A percentile compares a stretch with the other conserved stretches of the same genome.
These are phyloP conservation scores for Amphimallon solstitiale DNA, from an alignment of 2,888 invertebrate genomes.

Conservation along the genomic window DNA sequence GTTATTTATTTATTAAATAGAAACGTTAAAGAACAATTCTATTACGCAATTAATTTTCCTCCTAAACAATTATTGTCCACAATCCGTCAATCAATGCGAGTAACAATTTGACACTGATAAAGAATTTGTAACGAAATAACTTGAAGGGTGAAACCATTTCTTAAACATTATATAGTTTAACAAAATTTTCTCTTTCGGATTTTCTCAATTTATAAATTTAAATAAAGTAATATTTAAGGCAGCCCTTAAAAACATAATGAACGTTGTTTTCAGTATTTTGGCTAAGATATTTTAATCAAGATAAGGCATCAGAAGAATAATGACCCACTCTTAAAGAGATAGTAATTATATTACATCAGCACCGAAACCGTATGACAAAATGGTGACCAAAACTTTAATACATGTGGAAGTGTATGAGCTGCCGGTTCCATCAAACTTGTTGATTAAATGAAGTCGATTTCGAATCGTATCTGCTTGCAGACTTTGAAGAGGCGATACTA, in stretches of 20 bases:
- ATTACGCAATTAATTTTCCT: no score
- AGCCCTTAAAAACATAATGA: no score
- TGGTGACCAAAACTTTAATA: constrained; percentile 3
- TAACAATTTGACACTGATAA: no score
- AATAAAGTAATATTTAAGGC: no score
- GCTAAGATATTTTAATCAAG: constrained; percentile 2
- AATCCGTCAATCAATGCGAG: no score
- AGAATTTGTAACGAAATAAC: no score
- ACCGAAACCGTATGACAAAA: constrained; percentile 1
- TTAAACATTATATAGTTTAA: no score
- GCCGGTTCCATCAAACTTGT: constrained; percentile 13
- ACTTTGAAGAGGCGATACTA: constrained; percentile 4
- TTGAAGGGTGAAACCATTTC: no score
- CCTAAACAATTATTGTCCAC: no score
- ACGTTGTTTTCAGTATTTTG: neutral
- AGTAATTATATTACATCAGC: constrained; percentile 1
- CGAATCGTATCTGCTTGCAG: constrained; percentile 1
- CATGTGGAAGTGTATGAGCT: neutral
- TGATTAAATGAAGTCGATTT: constrained; percentile 10
- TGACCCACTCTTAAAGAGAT: neutral
- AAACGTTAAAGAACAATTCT: no score
- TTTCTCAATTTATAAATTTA: neutral
- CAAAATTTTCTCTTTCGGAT: no score
- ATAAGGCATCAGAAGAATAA: neutral
- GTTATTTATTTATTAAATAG: no score